Conservation (phyloP, 2,888 invertebrate genomes). For the Caenorhabditis sp. region DNA sequence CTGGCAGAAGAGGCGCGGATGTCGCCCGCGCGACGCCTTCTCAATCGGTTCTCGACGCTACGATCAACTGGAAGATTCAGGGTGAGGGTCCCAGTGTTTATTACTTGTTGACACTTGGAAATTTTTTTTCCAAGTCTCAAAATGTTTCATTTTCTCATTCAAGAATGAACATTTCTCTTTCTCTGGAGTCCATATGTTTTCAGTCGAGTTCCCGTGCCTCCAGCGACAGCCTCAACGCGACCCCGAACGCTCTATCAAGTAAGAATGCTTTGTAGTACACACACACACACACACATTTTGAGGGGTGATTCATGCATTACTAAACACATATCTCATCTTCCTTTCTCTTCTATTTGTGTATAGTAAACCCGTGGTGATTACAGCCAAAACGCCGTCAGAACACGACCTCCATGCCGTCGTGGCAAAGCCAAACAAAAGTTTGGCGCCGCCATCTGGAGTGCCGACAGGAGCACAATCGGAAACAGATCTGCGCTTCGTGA, state of each 20-base stretch:
- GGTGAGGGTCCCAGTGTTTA: conserved; percentile 4
- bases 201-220: conserved; percentile 33
- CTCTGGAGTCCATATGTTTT: conserved; percentile 5
- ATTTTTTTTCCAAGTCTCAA: not conserved
- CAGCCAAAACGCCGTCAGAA: conserved; percentile 53
- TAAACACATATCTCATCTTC: conserved; percentile 18
- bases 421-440: conserved; percentile 7
- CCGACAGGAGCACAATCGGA: conserved; percentile 48
- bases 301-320: conserved; percentile 43
- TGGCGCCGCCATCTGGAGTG: conserved; percentile 16
- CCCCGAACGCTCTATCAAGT: conserved; percentile 16
- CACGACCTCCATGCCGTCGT: conserved; percentile 27
- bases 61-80: conserved; percentile 32
- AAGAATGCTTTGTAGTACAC: not conserved
- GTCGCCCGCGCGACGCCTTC: conserved; percentile 47
- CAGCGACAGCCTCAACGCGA: conserved; percentile 12
- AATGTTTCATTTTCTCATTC: no score
- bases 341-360: conserved; percentile 1
- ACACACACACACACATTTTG: not conserved
- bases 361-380: conserved; percentile 21
- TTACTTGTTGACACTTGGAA: not conserved
- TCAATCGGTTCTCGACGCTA: conserved; percentile 39
- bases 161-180: no score
- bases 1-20: conserved; percentile 28
- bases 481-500: conserved; percentile 58